A percentile compares a stretch with the other conserved stretches of the same genome.
These are phyloP conservation scores for Halcyon malimbica DNA, from an alignment of 2,113 vertebrate species.

Conservation along the genomic window DNA sequence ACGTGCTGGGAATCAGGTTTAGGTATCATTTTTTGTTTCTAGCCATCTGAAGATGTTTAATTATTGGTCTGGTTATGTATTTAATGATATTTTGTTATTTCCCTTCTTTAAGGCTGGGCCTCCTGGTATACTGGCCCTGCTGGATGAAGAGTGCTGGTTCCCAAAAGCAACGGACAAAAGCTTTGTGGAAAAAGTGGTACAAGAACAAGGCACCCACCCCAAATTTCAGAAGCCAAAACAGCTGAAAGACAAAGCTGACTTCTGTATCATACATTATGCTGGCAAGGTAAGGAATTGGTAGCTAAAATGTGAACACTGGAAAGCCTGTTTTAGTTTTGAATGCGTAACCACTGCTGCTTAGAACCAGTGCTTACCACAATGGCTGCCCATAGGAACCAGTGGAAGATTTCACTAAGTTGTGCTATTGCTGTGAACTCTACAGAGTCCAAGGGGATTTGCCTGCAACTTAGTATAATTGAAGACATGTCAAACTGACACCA, in stretches of 20 bases:
- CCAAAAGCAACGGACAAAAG: constrained; percentile 98
- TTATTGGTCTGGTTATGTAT: neutral
- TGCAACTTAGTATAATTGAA: neutral
- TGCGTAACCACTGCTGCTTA: neutral
- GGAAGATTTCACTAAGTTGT: neutral
- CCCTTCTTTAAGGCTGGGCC: constrained; percentile 84
- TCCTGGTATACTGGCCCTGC: constrained; percentile 92
- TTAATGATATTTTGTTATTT: neutral
- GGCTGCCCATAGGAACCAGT: neutral
- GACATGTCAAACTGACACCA: neutral
- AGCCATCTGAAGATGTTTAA: neutral
- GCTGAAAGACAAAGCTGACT: constrained; percentile 97
- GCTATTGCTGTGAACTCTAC: neutral
- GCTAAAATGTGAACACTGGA: neutral
- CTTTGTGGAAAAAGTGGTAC: constrained; percentile 96
- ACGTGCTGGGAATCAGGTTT: neutral
- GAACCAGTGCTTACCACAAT: neutral
- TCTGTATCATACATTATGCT: constrained; percentile 97
- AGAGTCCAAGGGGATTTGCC: neutral
- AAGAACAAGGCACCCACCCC: constrained; percentile 93
- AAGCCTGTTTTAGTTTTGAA: neutral
- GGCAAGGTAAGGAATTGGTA: constrained; percentile 86
- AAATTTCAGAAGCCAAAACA: constrained; percentile 98
- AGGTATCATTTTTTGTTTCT: neutral
- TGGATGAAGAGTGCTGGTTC: constrained; percentile 99